Conservation (phyloP, 2,797 vertebrate genomes). For the Ambastaia sidthimunki region DNA sequence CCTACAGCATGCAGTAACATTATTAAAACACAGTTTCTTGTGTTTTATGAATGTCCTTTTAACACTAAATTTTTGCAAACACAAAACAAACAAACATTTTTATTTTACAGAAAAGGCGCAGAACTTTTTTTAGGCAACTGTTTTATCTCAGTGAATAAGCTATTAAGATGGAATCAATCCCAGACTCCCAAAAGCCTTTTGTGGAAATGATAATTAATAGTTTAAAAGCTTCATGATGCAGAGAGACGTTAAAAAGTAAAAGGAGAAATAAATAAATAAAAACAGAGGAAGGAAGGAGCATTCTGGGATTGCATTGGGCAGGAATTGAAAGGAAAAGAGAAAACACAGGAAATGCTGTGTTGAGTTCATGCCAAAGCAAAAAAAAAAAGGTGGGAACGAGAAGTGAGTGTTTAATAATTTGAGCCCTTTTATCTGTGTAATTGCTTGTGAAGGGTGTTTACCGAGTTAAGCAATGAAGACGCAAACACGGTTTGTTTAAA, state of each 20-base stretch:
- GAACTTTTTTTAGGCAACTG: not conserved
- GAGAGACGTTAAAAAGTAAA: constrained; percentile 63
- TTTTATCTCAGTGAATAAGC: constrained; percentile 75
- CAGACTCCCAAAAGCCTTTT: constrained; percentile 71
- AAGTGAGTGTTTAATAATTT: constrained; percentile 19
- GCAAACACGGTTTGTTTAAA: constrained; percentile 27
- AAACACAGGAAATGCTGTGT: constrained; percentile 1
- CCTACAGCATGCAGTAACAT: not conserved
- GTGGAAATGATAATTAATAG: constrained; percentile 72
- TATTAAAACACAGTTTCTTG: not conserved
- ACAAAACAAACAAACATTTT: not conserved
- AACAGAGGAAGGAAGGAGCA: constrained; percentile 53
- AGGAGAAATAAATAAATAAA: constrained; percentile 61
- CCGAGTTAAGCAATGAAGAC: constrained; percentile 31
- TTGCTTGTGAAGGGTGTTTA: constrained; percentile 31
- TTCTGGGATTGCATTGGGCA: constrained; percentile 30
- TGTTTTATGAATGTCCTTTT: constrained; percentile 7
- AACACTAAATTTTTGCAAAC: not conserved
- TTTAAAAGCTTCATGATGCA: constrained; percentile 66
- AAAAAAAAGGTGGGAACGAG: constrained; percentile 14
- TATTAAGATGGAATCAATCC: constrained; percentile 79
- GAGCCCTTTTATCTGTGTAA: constrained; percentile 35
- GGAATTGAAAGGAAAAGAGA: constrained; percentile 16
- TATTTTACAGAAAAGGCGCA: not conserved
- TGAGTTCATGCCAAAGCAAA: constrained; percentile 32